Evolutionary conservation across 1,140 invertebrate species (phyloP).

Genomic region (Trachymyrmex septentrionalis): DNA sequence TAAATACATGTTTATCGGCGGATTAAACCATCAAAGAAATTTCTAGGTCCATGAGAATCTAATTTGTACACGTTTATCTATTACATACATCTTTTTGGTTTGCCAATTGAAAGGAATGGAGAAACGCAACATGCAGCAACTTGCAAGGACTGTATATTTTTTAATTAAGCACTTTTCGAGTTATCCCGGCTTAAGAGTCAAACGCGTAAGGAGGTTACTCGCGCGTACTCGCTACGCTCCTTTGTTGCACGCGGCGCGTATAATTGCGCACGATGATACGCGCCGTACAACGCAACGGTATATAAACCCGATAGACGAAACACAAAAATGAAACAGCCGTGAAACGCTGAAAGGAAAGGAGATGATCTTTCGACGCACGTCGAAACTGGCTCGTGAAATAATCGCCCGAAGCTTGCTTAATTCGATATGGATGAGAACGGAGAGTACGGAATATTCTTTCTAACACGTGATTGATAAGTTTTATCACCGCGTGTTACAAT

Average conservation of each 20-base stretch:
- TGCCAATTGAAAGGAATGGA: background rate
- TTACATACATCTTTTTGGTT: background rate
- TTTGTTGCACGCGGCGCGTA: conserved; percentile 39
- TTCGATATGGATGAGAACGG: background rate
- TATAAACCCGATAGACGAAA: conserved; percentile 9
- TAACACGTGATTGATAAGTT: conserved; percentile 30
- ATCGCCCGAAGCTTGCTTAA: background rate
- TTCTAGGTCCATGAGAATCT: background rate
- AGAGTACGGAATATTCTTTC: background rate
- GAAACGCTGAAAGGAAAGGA: conserved; percentile 1
- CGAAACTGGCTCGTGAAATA: background rate
- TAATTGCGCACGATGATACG: conserved; percentile 39
- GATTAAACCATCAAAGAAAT: background rate
- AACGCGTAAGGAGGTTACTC: conserved; percentile 10
- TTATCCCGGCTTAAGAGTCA: background rate
- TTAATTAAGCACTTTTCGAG: conserved; percentile 37
- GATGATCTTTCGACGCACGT: background rate
- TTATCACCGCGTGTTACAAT: background rate
- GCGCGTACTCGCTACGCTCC: background rate
- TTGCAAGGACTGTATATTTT: background rate
- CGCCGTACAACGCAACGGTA: background rate
- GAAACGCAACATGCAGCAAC: background rate
- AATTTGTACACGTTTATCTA: background rate
- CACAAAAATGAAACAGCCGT: conserved; percentile 15
- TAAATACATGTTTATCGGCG: background rate